A percentile compares a stretch with the other conserved stretches of the same genome.
Conservation (phyloP, 1,140 invertebrate genomes). For the Neomicropteryx cornuta region DNA sequence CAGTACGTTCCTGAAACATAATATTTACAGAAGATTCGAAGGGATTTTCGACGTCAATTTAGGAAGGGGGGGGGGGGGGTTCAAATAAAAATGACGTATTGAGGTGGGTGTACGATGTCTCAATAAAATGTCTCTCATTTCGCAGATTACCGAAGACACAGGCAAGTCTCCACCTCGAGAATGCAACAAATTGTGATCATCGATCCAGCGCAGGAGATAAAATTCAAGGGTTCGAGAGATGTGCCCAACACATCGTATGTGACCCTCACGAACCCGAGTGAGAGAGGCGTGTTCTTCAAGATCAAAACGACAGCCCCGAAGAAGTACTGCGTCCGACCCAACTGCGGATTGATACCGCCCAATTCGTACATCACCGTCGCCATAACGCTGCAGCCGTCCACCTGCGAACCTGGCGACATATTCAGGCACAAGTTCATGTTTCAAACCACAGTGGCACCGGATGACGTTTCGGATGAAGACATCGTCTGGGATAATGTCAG, state of each 20-base stretch:
- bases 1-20: too few species aligned
- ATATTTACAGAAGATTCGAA: too few species aligned
- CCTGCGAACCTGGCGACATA: conserved; percentile 79
- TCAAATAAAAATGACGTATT: too few species aligned
- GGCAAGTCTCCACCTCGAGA: too few species aligned
- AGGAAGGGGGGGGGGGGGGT: too few species aligned
- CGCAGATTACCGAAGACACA: too few species aligned
- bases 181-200: conserved; percentile 46
- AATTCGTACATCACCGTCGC: conserved; percentile 57
- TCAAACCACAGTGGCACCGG: conserved; percentile 70
- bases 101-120: too few species aligned
- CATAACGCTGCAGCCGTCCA: conserved; percentile 83
- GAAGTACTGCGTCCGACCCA: conserved; percentile 91
- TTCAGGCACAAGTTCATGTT: conserved; percentile 98
- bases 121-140: too few species aligned
- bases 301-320: conserved; percentile 96
- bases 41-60: too few species aligned
- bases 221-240: conserved; percentile 43
- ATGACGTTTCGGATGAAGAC: conserved; percentile 30
- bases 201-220: conserved; percentile 48
- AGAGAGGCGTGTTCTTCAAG: conserved; percentile 80
- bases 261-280: conserved; percentile 73
- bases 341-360: conserved; percentile 73
- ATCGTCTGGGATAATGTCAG: conserved; percentile 70
- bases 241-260: conserved; percentile 72